Evolutionary conservation across 2,113 vertebrate species (phyloP).

Genomic region (Anoura caudifer): DNA sequence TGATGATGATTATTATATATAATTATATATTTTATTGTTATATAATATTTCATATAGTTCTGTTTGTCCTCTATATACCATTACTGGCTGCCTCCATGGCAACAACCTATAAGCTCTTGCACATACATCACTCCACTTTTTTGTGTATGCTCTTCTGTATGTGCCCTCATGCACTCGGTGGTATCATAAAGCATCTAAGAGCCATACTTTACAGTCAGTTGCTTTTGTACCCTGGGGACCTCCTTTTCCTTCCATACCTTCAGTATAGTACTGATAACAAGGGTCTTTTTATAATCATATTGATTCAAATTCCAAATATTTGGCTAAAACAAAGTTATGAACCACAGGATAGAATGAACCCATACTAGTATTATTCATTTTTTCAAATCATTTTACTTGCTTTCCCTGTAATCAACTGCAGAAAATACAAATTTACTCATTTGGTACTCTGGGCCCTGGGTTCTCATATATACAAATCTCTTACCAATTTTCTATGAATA

Average conservation of each 20-base stretch:
- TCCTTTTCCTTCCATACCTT: neutral
- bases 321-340: neutral
- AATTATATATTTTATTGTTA: too few relatives aligned
- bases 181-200: slow-evolving; percentile 45
- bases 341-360: neutral
- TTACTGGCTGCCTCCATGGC: slow-evolving; percentile 61
- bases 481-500: neutral
- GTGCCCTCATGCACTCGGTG: slow-evolving; percentile 12
- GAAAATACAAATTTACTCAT: neutral
- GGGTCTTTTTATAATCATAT: neutral
- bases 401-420: neutral
- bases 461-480: neutral
- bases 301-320: neutral
- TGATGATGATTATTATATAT: too few relatives aligned
- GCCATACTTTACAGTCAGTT: neutral
- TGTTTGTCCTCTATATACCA: slow-evolving; percentile 38
- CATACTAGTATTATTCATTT: neutral
- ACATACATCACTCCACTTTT: neutral
- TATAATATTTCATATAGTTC: slow-evolving; percentile 38
- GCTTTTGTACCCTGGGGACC: neutral
- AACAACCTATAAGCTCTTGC: slow-evolving; percentile 49
- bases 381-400: neutral
- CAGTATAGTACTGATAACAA: neutral
- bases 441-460: neutral
- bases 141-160: neutral